Base-by-base conservation (phyloP, 2,797 vertebrate genomes). In the Hyperoplus immaculatus region DNA sequence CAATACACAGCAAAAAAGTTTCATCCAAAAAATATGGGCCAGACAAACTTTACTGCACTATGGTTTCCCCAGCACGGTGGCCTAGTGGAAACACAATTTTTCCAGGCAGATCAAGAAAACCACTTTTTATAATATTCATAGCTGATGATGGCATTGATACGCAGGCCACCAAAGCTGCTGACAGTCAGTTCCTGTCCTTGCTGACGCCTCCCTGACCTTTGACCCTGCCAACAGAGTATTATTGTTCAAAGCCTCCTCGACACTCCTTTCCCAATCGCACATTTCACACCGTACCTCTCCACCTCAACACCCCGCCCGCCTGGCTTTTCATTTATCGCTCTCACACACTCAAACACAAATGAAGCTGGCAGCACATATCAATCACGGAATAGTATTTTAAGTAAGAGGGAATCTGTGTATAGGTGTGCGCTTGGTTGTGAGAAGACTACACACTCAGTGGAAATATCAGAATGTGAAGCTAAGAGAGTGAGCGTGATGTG, bases 301-400 rank as follows among this genome's bases (percentile, higher is more conserved):
- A 54, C 68, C 59, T 54, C n/a, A 18, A 41, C 73, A 69, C 85
- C 75, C 75, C 51, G 63, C 45, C 51, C 51, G 15, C 21, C 11
- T 16, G 12, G 8, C 60, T 62, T 74, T 70, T 85, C 75, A 82
- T 78, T 63, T 81, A 78, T 84, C 82, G 0, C 80, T 65, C 39
- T 64, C 69, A 42, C 46, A 70, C 69, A 71, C 68, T 65, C 66
- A 49, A 60, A 46, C 43, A 56, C 67, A 57, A 46, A 18, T 53
- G 63, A 50, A 36, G 55, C 72, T 67, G 67, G 43, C 75, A 76
- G 43, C 80, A 75, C 77, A 61, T 70, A 75, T 86, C 75, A 83
- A 75, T 79, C 15, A 64, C 61, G 73, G 84, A 89, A 69, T 47
- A 80, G 82, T 83, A 82, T 88, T 88, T 89, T 88, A 87, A 91